A percentile compares a stretch with the other conserved stretches of the same genome.
These are phyloP conservation scores for Phyllostomus discolor DNA, from an alignment of 2,113 vertebrate genomes.

Conservation along the genomic window DNA sequence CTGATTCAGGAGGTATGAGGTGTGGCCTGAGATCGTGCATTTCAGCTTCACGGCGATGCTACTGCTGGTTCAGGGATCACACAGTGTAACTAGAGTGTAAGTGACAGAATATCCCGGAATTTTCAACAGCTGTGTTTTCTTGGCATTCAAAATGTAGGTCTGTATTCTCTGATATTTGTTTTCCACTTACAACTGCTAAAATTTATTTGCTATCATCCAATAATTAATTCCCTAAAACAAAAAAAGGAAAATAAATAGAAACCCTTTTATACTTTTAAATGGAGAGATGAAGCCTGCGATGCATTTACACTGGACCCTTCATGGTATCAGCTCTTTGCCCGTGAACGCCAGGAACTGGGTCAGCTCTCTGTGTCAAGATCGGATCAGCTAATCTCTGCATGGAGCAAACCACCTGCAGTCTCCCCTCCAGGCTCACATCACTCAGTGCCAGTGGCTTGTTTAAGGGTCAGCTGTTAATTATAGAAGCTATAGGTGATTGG, in stretches of 20 bases:
- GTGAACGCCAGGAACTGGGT: neutral
- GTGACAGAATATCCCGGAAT: neutral
- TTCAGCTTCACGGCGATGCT: neutral
- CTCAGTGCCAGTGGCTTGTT: neutral
- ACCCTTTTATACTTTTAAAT: neutral
- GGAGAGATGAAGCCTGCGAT: neutral
- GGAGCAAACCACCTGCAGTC: neutral
- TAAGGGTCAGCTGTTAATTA: neutral
- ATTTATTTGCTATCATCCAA: neutral
- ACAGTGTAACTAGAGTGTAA: neutral
- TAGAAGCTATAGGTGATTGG: neutral
- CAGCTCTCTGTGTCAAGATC: neutral
- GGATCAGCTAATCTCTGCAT: neutral
- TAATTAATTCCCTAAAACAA: neutral
- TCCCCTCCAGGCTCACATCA: neutral
- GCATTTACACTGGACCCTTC: neutral
- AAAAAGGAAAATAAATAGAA: neutral
- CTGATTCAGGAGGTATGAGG: neutral
- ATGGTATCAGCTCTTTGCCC: neutral
- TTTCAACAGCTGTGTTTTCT: constrained; percentile 20
- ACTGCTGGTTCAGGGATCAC: neutral
- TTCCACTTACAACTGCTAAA: neutral
- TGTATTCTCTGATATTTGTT: neutral
- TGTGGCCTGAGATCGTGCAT: neutral
- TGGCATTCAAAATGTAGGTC: neutral